Evolutionary conservation across 1,140 invertebrate species (phyloP).

Genomic region (Hetaerina americana): DNA sequence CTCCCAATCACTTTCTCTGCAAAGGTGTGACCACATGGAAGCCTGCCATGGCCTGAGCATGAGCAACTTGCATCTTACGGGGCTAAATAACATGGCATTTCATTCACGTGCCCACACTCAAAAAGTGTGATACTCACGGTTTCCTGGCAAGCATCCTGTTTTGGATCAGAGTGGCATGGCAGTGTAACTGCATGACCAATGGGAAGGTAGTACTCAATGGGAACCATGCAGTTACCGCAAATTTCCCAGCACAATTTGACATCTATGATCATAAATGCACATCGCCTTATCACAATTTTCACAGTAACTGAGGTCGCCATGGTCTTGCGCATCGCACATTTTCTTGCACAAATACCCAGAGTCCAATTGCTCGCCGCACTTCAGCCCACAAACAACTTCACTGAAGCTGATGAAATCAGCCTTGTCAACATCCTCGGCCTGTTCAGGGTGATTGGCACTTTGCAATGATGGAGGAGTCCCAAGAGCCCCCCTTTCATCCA

Average conservation of each 20-base stretch:
- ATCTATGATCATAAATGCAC: conserved; percentile 12
- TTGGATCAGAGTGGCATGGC: conserved; percentile 26
- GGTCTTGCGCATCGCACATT: conserved; percentile 35
- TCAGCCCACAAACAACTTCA: conserved; percentile 23
- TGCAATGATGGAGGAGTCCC: conserved; percentile 11
- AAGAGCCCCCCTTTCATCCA: conserved; percentile 8
- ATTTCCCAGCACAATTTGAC: conserved; percentile 10
- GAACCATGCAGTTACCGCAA: conserved; percentile 12
- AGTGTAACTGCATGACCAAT: conserved; percentile 32
- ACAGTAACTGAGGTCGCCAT: conserved; percentile 29
- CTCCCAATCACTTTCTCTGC: neutral
- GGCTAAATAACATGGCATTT: neutral
- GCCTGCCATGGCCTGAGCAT: neutral
- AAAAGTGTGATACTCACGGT: conserved; percentile 24
- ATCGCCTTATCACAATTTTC: conserved; percentile 26
- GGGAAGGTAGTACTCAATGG: conserved; percentile 16
- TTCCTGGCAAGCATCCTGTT: conserved; percentile 24
- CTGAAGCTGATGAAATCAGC: conserved; percentile 17
- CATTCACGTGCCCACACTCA: conserved; percentile 30
- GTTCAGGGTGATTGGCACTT: conserved; percentile 33
- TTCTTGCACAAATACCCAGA: conserved; percentile 41
- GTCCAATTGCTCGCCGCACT: conserved; percentile 20
- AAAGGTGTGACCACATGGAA: conserved; percentile 4
- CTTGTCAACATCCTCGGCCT: conserved; percentile 21
- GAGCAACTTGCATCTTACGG: neutral